Conservation (phyloP, 2,888 invertebrate species). For the Acanthoscelides obtectus region DNA sequence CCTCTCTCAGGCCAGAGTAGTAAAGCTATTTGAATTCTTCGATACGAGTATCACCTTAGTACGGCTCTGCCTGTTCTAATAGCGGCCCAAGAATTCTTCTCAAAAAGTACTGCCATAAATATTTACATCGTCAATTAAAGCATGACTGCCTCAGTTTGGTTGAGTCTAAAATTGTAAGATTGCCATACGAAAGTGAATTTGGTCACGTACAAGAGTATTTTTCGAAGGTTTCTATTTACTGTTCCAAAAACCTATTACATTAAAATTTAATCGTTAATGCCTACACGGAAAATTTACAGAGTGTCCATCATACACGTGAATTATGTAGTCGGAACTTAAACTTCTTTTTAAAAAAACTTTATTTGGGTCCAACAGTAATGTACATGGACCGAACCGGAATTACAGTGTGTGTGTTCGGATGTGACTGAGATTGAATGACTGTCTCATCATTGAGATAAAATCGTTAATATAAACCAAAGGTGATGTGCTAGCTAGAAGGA, state of each 20-base stretch:
- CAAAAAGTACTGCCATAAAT: conserved; percentile 5
- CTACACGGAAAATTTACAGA: neutral
- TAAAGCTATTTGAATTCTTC: no score
- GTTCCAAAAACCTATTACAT: neutral
- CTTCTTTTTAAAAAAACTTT: no score
- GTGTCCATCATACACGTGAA: neutral
- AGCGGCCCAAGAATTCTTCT: neutral
- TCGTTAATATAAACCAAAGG: no score
- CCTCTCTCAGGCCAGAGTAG: no score
- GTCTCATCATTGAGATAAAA: no score
- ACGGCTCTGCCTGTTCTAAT: neutral
- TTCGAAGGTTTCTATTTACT: neutral
- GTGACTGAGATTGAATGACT: no score
- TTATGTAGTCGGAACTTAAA: no score
- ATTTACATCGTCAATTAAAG: conserved; percentile 10
- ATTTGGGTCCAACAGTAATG: no score
- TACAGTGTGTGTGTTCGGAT: no score
- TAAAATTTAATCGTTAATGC: neutral
- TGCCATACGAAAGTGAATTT: neutral
- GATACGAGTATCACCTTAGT: no score
- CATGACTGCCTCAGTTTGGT: conserved; percentile 4
- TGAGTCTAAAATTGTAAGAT: neutral
- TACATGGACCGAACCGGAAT: no score
- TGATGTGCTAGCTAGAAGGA: no score
- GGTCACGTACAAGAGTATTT: neutral